Conservation (phyloP, 2,113 vertebrate genomes). For the Suricata suricatta region DNA sequence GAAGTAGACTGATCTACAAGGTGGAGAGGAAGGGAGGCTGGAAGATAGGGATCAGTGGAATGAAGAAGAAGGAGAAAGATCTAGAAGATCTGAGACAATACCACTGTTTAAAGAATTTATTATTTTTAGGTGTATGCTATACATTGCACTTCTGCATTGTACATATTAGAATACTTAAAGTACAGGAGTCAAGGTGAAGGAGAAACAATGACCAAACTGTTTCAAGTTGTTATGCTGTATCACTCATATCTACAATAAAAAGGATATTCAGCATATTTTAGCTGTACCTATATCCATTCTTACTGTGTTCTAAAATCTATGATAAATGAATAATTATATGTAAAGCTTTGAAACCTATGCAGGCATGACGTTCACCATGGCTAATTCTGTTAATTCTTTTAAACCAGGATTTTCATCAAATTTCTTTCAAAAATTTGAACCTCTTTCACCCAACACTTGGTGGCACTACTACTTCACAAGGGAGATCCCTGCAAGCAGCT, state of each 20-base stretch:
- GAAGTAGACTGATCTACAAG: not conserved
- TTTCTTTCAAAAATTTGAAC: not conserved
- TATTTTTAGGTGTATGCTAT: not conserved
- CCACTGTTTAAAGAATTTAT: not conserved
- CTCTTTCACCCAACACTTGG: conserved; percentile 39
- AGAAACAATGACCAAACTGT: not conserved
- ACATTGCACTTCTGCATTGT: not conserved
- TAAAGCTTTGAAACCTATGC: not conserved
- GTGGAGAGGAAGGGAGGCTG: not conserved
- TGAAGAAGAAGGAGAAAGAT: not conserved
- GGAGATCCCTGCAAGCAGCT: not conserved
- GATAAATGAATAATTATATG: not conserved
- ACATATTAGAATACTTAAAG: not conserved
- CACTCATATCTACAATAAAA: not conserved
- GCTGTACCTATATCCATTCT: not conserved
- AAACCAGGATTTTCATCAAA: not conserved
- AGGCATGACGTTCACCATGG: not conserved
- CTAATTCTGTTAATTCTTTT: not conserved
- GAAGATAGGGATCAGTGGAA: rapidly evolving
- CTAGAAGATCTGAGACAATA: not conserved
- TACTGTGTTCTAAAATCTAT: not conserved
- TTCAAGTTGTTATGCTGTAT: not conserved
- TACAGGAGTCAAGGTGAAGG: not conserved
- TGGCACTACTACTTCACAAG: conserved; percentile 70
- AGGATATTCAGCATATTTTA: not conserved